These are phyloP conservation scores for Epinephelus moara DNA, from an alignment of 2,113 vertebrate species.

Conservation along the genomic window DNA sequence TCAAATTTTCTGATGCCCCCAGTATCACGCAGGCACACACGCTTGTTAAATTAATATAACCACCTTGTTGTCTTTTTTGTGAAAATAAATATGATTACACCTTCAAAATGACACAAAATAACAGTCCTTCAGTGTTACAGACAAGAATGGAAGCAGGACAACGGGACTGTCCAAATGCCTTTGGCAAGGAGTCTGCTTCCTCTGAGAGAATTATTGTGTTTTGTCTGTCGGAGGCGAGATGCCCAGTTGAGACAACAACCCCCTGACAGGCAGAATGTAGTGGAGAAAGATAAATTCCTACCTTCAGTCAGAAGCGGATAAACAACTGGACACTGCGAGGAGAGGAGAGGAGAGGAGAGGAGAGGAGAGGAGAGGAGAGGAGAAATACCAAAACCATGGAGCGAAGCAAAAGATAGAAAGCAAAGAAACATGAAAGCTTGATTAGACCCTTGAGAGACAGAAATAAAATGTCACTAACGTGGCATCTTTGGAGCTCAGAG, in stretches of 20 bases:
- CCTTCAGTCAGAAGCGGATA: slow-evolving; percentile 55
- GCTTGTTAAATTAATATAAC: slow-evolving; percentile 6
- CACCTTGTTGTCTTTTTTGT: not conserved
- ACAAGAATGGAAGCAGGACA: slow-evolving; percentile 32
- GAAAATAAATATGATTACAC: slow-evolving; percentile 3
- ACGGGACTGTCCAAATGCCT: slow-evolving; percentile 22
- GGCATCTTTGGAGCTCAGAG: slow-evolving; percentile 5
- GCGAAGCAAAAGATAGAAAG: slow-evolving; percentile 36
- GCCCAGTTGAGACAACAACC: slow-evolving; percentile 53
- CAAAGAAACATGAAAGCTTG: slow-evolving; percentile 60
- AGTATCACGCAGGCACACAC: not conserved
- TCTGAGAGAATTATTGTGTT: slow-evolving; percentile 59
- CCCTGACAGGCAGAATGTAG: slow-evolving; percentile 36
- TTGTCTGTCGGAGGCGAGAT: slow-evolving; percentile 46
- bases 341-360: not conserved
- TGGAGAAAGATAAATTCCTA: slow-evolving; percentile 43
- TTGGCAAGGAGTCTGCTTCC: slow-evolving; percentile 1
- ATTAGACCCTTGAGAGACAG: slow-evolving; percentile 56
- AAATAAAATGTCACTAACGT: slow-evolving; percentile 2
- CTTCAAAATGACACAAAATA: slow-evolving; percentile 20
- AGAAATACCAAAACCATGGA: slow-evolving; percentile 33
- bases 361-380: slow-evolving; percentile 27
- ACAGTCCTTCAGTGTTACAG: slow-evolving; percentile 21
- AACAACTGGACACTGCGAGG: slow-evolving; percentile 47
- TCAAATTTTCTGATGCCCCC: not conserved